Conservation (phyloP, 2,888 invertebrate genomes). For the Spilarctia lutea region DNA sequence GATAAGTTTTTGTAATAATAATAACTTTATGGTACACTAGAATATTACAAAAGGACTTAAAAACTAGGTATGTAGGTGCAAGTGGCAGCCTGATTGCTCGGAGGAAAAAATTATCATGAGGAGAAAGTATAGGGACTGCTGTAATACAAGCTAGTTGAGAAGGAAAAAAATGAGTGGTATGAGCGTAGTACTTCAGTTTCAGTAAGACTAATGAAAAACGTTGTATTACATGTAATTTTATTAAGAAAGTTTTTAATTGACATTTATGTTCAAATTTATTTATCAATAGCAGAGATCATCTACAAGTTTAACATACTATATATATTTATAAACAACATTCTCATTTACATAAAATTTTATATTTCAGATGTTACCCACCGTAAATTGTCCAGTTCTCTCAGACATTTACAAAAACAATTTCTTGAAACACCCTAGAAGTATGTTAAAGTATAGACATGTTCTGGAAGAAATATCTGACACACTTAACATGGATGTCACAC, state of each 20-base stretch:
- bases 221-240: too few relatives aligned
- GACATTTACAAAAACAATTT: slow-evolving; percentile 10
- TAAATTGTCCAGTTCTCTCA: slow-evolving; percentile 56
- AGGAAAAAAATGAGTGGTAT: too few relatives aligned
- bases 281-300: not conserved
- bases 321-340: not conserved
- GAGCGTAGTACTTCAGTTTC: too few relatives aligned
- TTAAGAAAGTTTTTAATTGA: not conserved
- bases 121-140: too few relatives aligned
- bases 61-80: too few relatives aligned
- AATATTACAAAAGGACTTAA: too few relatives aligned
- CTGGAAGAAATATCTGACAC: slow-evolving; percentile 40
- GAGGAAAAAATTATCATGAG: too few relatives aligned
- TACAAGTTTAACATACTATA: not conserved
- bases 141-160: too few relatives aligned
- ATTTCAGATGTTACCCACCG: slow-evolving; percentile 50
- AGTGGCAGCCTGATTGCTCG: too few relatives aligned
- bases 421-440: slow-evolving; percentile 3
- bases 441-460: slow-evolving; percentile 40
- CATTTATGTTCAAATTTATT: not conserved
- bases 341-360: not conserved
- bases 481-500: slow-evolving; percentile 30
- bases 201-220: too few relatives aligned
- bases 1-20: too few relatives aligned
- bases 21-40: too few relatives aligned